Evolutionary conservation across 2,888 invertebrate species (phyloP), one percentile per base, ranked within the genome.

Genomic region (Trissonchulus sp.): DNA sequence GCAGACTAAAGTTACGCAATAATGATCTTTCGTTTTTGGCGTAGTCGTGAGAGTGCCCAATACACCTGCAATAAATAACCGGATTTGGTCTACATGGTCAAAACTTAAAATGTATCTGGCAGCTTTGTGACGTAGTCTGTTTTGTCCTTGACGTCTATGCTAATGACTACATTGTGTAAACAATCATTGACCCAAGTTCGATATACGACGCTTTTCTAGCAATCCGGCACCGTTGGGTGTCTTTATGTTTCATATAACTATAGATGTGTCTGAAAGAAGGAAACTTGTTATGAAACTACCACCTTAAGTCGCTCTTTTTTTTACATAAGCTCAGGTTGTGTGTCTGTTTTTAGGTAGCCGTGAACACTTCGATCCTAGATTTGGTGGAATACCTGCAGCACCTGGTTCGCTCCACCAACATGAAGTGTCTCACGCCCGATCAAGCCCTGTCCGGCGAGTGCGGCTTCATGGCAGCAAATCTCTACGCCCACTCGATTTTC

Each of bases 391-490:
- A 97, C 87, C 88, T 99, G 75, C 90, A 91, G 77, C 95, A 97
- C 84, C 88, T 99, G 73, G 88, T 98, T 75, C 91, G 91, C 79
- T 93, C 93, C 81, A 99, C 99, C 77, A 99, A 99, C 86, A 99
- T 99, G 98, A 94, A 94, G 84, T 97, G 98, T 84, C 89, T 99
- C 76, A 99, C 99, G 1, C 97, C 98, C 0, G 95, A 96, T 72
- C 79, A 81, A 0, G 84, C 84, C 15, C 79, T 84, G 35, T 81
- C 87, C 0, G 98, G 98, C 0, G 95, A 98, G 81, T 99, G 99
- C 86, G 98, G 98, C 2, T 99, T 99, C 87, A 94, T 99, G 93
- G 98, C 98, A 2, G 99, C 99, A 68, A 99, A 99, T 85, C 90
- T 99, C 89, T 99, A 99, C 88, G 98, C 98, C 68, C 92, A 94